Evolutionary conservation across 2,113 vertebrate species (phyloP).

Genomic region (Muntiacus reevesi): DNA sequence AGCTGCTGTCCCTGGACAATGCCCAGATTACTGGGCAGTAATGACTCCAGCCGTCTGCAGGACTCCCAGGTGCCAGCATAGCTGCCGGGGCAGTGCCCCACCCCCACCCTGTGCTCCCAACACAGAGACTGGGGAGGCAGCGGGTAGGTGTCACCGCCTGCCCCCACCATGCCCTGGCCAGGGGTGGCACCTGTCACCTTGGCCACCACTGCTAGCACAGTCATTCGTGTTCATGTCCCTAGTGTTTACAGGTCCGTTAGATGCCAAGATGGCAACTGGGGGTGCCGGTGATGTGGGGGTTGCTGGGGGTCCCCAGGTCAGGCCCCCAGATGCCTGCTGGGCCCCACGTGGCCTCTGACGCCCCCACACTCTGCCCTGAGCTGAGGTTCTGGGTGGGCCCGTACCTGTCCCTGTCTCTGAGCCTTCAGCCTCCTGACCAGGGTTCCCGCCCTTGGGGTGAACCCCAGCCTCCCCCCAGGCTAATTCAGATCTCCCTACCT

Average conservation of each 20-base stretch:
- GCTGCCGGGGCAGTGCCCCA: conserved; percentile 48
- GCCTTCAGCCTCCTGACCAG: conserved; percentile 40
- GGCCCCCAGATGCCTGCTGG: not conserved
- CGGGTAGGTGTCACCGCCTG: not conserved
- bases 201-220: conserved; percentile 44
- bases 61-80: conserved; percentile 87
- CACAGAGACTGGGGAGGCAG: conserved; percentile 47
- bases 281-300: not conserved
- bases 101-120: conserved; percentile 30
- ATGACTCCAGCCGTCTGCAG: conserved; percentile 92
- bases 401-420: not conserved
- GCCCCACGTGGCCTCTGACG: conserved; percentile 21
- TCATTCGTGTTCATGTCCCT: conserved; percentile 59
- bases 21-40: conserved; percentile 90
- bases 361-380: not conserved
- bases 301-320: not conserved
- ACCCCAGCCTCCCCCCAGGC: conserved; percentile 31
- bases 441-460: conserved; percentile 34
- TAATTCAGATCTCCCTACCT: not conserved
- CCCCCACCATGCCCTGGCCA: not conserved
- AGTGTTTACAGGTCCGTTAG: conserved; percentile 70
- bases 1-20: conserved; percentile 89
- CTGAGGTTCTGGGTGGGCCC: conserved; percentile 33
- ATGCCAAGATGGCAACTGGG: conserved; percentile 60
- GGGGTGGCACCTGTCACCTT: conserved; percentile 1